Conservation (phyloP, 2,797 vertebrate species). For the Pelobates cultripes region DNA sequence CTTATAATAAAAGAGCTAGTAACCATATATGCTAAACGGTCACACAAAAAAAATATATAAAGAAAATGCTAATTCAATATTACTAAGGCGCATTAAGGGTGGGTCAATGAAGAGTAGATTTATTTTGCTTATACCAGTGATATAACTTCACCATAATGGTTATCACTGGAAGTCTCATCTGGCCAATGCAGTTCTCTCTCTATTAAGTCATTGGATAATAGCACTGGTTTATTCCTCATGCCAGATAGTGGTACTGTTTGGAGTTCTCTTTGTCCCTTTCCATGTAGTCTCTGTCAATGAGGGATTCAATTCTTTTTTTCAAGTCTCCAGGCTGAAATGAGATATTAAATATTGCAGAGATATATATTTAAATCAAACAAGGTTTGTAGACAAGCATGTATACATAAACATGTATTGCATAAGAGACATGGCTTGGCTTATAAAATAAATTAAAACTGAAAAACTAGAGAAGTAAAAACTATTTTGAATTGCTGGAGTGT, state of each 20-base stretch:
- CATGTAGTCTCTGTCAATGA: constrained; percentile 97
- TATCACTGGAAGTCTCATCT: constrained; percentile 11
- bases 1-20: constrained; percentile 36
- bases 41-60: constrained; percentile 41
- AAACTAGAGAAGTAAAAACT: no score
- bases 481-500: no score
- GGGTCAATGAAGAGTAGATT: background rate
- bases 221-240: constrained; percentile 69
- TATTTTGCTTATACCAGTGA: background rate
- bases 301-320: constrained; percentile 95
- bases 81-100: constrained; percentile 33
- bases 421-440: background rate
- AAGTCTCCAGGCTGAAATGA: constrained; percentile 87
- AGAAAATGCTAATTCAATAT: constrained; percentile 35
- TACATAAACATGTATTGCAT: background rate
- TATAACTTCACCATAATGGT: constrained; percentile 9
- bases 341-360: background rate
- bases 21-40: constrained; percentile 33
- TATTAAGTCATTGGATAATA: constrained; percentile 24
- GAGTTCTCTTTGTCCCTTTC: constrained; percentile 93
- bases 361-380: background rate
- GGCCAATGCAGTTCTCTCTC: background rate
- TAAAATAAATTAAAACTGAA: no score
- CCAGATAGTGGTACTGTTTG: constrained; percentile 95
- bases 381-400: background rate